Conservation (phyloP, 2,113 vertebrate species). For the Triplophysa siluroides region DNA sequence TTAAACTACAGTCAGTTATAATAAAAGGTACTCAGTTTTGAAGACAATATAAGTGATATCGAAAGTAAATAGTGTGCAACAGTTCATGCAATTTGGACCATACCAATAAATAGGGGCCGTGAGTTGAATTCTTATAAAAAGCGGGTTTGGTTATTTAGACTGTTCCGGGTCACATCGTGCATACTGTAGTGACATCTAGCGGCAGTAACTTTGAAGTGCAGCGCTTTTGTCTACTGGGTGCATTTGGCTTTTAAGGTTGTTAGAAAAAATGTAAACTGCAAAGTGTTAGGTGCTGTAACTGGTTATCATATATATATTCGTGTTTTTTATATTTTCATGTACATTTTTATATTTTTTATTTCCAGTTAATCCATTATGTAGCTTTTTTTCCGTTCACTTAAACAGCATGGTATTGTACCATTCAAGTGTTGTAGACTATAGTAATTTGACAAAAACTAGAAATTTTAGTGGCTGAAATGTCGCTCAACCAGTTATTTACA, state of each 20-base stretch:
- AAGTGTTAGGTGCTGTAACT: background rate
- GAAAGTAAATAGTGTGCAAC: slow-evolving; percentile 1
- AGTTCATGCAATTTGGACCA: background rate
- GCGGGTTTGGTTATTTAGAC: background rate
- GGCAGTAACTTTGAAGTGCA: background rate
- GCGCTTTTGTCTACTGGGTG: too few species aligned
- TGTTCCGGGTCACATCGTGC: slow-evolving; percentile 1
- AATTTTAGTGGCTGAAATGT: background rate
- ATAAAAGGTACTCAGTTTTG: background rate
- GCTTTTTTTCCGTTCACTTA: too few species aligned
- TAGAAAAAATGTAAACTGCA: too few species aligned
- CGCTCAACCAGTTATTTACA: background rate
- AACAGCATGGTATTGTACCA: too few species aligned
- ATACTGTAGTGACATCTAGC: slow-evolving; percentile 35
- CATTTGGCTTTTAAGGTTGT: background rate
- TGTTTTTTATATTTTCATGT: too few species aligned
- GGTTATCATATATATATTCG: background rate
- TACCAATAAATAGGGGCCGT: slow-evolving; percentile 33
- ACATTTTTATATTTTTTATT: too few species aligned
- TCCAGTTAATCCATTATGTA: too few species aligned
- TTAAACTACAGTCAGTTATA: background rate
- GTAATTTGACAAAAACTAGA: too few species aligned
- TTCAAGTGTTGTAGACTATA: too few species aligned
- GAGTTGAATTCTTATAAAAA: background rate
- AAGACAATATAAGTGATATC: background rate